A percentile compares a stretch with the other conserved stretches of the same genome.
These are phyloP conservation scores for Crossaster papposus DNA, from an alignment of 53 echinoderm and acorn worm genomes.

Conservation along the genomic window DNA sequence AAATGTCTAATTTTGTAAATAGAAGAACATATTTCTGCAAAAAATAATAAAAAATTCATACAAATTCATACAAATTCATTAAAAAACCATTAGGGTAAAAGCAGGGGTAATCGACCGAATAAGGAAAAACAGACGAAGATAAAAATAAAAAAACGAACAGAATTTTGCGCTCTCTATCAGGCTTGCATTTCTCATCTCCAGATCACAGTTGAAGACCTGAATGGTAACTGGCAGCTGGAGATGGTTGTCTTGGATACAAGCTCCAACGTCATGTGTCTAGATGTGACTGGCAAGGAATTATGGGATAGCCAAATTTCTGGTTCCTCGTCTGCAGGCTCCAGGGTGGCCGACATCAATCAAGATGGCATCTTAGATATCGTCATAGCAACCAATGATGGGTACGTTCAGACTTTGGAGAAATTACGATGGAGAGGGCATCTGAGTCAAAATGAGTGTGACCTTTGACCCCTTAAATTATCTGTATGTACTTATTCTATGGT, in stretches of 20 bases:
- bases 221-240: slow-evolving; percentile 68
- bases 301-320: slow-evolving; percentile 77
- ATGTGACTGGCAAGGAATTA: slow-evolving; percentile 61
- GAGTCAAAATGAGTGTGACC: not conserved
- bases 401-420: not conserved
- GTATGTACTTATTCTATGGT: not conserved
- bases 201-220: slow-evolving; percentile 78
- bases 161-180: not conserved
- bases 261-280: slow-evolving; percentile 79
- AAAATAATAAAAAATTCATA: no score
- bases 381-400: slow-evolving; percentile 85
- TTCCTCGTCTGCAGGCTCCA: slow-evolving; percentile 74
- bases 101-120: no score
- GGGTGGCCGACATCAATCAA: slow-evolving; percentile 74
- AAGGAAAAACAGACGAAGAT: no score
- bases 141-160: no score
- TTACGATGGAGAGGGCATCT: not conserved
- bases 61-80: no score
- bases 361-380: slow-evolving; percentile 81
- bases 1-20: no score
- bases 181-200: slow-evolving; percentile 6
- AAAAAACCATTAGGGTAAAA: no score
- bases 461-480: not conserved
- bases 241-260: slow-evolving; percentile 74
- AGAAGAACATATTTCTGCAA: no score